A percentile compares a stretch with the other conserved stretches of the same genome.
phyloP scores from a whole-genome alignment of 2,797 vertebrate species.

The Coracias cyanogaster region DNA sequence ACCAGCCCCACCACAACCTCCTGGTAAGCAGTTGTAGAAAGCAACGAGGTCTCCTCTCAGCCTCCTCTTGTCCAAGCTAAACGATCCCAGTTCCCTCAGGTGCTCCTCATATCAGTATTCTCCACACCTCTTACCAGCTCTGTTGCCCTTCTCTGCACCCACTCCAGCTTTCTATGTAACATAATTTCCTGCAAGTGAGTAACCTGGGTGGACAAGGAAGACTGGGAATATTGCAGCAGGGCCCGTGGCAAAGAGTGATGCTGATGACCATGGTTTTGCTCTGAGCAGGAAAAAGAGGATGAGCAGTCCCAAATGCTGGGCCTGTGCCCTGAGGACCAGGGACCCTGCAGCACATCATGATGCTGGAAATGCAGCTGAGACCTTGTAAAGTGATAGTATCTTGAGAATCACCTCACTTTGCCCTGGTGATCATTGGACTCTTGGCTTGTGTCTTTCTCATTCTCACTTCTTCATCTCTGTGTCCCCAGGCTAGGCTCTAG shows the following conservation, averaged over 20 bases:
- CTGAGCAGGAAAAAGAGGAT: not conserved
- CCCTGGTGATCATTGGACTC: fast-evolving
- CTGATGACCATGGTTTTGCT: not conserved
- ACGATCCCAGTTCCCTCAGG: too few species aligned
- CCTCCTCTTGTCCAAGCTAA: too few species aligned
- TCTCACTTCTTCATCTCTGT: fast-evolving
- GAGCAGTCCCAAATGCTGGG: not conserved
- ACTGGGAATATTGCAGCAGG: not conserved
- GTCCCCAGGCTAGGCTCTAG: not conserved
- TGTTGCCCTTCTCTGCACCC: too few species aligned
- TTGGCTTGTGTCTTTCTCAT: not conserved
- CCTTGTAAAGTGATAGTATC: not conserved
- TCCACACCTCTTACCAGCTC: too few species aligned
- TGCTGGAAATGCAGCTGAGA: not conserved
- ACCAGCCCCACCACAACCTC: too few species aligned
- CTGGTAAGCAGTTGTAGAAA: too few species aligned
- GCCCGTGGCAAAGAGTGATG: not conserved
- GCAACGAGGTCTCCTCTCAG: too few species aligned
- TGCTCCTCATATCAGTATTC: too few species aligned
- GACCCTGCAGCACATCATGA: not conserved
- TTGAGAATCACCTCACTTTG: fast-evolving
- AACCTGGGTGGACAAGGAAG: not conserved
- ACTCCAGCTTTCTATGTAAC: too few species aligned
- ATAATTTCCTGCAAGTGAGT: not conserved
- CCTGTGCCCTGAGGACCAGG: not conserved